Percentiles rank a stretch among this genome's conserved stretches.
Evolutionary conservation across 2,797 vertebrate species (phyloP).

Genomic region (Netta rufina): DNA sequence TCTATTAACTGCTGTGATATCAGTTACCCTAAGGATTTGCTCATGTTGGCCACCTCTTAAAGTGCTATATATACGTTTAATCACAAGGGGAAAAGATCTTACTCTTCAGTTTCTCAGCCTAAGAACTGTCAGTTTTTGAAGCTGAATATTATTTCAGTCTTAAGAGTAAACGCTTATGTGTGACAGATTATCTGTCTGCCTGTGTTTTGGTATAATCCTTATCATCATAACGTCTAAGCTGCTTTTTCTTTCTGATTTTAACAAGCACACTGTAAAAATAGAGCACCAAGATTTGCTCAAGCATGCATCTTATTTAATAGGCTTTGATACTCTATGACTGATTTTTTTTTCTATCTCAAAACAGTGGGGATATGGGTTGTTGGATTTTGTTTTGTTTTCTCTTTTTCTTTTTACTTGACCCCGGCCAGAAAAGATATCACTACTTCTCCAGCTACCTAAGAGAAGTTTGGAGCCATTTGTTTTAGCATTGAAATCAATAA

Average conservation of each 20-base stretch:
- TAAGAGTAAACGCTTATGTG: not conserved
- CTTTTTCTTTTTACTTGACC: not conserved
- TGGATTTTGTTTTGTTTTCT: not conserved
- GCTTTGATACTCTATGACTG: not conserved
- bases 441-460: not conserved
- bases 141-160: not conserved
- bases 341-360: not conserved
- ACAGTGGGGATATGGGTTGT: not conserved
- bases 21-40: not conserved
- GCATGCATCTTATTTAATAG: not conserved
- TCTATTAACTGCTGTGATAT: not conserved
- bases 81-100: not conserved
- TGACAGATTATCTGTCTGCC: not conserved
- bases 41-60: not conserved
- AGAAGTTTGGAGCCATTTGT: not conserved
- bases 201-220: not conserved
- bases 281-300: not conserved
- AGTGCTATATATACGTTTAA: not conserved
- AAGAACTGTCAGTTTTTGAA: not conserved
- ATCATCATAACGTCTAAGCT: not conserved
- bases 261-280: not conserved
- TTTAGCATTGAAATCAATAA: not conserved
- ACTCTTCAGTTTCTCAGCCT: not conserved
- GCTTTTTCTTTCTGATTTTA: not conserved
- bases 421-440: not conserved